These are phyloP conservation scores for Eriocheir sinensis DNA, from an alignment of 1,140 invertebrate genomes.

Conservation along the genomic window DNA sequence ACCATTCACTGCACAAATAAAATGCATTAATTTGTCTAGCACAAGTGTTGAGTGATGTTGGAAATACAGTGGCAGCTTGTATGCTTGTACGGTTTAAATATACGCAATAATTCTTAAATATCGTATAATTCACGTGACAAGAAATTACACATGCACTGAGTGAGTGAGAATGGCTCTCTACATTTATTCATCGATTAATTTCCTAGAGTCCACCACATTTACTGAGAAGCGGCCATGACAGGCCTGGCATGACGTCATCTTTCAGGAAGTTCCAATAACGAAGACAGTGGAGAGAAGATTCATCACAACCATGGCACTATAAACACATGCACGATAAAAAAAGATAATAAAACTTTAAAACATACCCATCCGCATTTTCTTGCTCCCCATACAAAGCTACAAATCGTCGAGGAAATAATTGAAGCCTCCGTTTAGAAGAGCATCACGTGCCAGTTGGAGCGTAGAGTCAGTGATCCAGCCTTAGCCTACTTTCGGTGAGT, in stretches of 20 bases:
- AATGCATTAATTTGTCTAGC: neutral
- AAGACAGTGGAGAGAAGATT: too few species aligned
- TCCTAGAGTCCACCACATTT: conserved; percentile 45
- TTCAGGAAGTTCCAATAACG: conserved; percentile 70
- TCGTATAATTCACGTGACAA: neutral
- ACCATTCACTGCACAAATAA: neutral
- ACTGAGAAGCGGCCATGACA: conserved; percentile 74
- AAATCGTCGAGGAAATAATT: neutral
- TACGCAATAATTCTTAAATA: neutral
- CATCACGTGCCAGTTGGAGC: neutral
- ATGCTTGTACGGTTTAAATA: neutral
- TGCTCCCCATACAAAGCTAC: too few species aligned
- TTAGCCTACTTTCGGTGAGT: conserved; percentile 72
- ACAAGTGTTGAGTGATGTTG: too few species aligned
- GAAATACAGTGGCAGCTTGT: too few species aligned
- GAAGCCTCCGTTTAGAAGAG: conserved; percentile 59
- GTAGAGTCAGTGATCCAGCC: conserved; percentile 65
- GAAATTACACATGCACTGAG: neutral
- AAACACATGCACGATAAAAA: neutral
- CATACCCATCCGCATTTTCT: too few species aligned
- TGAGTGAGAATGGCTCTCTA: neutral
- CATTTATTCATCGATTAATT: conserved; percentile 71
- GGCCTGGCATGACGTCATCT: conserved; percentile 62
- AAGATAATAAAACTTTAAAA: neutral
- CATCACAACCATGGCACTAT: neutral